Evolutionary conservation across 2,797 vertebrate species (phyloP).

Genomic region (Cyprinodon diabolis): DNA sequence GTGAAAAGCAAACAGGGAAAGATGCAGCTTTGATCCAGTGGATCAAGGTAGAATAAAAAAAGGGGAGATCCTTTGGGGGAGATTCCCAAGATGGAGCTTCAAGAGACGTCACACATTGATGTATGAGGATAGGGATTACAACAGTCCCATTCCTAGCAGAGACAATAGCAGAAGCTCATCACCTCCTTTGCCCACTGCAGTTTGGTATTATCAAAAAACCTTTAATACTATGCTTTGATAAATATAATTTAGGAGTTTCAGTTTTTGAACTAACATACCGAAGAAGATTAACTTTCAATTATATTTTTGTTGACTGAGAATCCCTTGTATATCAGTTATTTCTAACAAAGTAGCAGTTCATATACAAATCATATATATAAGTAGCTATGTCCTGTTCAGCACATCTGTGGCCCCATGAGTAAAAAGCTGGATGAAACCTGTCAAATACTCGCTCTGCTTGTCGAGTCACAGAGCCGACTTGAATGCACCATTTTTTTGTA

Average conservation of each 20-base stretch:
- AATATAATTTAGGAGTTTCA: background rate
- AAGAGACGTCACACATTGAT: background rate
- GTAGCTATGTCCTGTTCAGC: background rate
- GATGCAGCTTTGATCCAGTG: no score
- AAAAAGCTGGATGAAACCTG: constrained; percentile 9
- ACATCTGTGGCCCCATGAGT: constrained; percentile 1
- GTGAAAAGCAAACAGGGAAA: no score
- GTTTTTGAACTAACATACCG: background rate
- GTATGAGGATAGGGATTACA: background rate
- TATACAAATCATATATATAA: background rate
- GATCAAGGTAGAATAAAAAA: background rate
- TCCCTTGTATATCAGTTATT: background rate
- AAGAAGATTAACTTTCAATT: background rate
- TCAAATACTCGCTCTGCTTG: background rate
- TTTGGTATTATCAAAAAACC: background rate
- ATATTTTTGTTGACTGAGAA: background rate
- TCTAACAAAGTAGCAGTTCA: background rate
- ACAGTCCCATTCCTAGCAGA: background rate
- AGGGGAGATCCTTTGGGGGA: background rate
- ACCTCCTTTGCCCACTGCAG: background rate
- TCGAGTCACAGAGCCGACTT: constrained; percentile 11
- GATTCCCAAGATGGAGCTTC: background rate
- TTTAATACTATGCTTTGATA: background rate
- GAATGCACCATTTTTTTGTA: background rate
- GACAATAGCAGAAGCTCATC: background rate